A percentile compares a stretch with the other conserved stretches of the same genome.
phyloP scores from a whole-genome alignment of 2,113 vertebrate genomes.

The Paedocypris sp. region DNA sequence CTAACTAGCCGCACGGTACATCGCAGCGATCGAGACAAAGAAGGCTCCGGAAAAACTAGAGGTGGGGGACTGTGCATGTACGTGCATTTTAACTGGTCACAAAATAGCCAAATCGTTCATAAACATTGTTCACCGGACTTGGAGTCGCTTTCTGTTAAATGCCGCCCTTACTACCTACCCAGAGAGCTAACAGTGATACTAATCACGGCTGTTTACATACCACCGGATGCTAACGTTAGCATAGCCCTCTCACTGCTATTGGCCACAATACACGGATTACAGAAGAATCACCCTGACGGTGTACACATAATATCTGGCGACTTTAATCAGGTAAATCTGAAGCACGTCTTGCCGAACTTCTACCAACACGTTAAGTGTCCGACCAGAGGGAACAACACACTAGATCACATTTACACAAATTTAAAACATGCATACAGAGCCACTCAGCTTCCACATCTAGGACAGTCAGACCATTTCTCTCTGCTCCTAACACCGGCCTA shows the following conservation, averaged over 20 bases:
- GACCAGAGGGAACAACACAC: neutral
- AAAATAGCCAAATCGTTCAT: no score
- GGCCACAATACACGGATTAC: no score
- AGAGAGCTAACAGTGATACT: neutral
- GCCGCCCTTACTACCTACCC: neutral
- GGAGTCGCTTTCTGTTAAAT: neutral
- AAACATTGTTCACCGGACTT: neutral
- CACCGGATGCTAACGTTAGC: no score
- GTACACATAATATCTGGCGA: neutral
- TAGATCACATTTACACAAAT: neutral
- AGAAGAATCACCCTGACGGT: no score
- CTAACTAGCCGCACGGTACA: neutral
- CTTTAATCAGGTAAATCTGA: neutral
- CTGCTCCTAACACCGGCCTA: no score
- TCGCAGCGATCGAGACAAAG: neutral
- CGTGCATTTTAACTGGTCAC: neutral
- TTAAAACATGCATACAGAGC: no score
- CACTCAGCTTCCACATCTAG: no score
- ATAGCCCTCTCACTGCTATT: no score
- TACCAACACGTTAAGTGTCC: neutral
- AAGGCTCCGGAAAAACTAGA: neutral
- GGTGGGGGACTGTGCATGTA: neutral
- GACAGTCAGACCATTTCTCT: no score
- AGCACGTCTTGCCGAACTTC: neutral
- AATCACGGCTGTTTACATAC: neutral